phyloP scores from a whole-genome alignment of 2,888 invertebrate genomes.

The Blastobasis adustella region DNA sequence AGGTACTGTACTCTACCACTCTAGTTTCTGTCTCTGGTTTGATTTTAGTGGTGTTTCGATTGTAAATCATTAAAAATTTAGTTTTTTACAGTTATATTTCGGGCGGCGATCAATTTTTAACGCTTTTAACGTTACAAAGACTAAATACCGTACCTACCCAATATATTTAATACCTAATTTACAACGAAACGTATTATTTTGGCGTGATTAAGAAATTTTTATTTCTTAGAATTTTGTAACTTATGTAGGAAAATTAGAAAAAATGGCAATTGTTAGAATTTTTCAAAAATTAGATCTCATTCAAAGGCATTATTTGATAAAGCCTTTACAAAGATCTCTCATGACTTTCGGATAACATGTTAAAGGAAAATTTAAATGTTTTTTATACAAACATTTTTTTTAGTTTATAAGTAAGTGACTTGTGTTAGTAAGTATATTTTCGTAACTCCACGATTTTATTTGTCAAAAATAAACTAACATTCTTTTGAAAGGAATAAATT shows the following conservation, averaged over 20 bases:
- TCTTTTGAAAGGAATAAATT: constrained; percentile 48
- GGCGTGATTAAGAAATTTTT: constrained; percentile 36
- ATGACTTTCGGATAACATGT: constrained; percentile 48
- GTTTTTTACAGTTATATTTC: constrained; percentile 35
- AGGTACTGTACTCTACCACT: too few species aligned
- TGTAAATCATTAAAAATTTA: too few species aligned
- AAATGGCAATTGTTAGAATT: constrained; percentile 44
- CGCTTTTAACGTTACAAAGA: constrained; percentile 31
- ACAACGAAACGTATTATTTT: constrained; percentile 54
- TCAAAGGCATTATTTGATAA: constrained; percentile 38
- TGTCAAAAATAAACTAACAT: constrained; percentile 51
- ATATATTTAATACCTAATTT: constrained; percentile 27
- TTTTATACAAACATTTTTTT: constrained; percentile 36
- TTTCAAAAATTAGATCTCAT: constrained; percentile 65
- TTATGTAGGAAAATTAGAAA: constrained; percentile 38
- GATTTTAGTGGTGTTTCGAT: too few species aligned
- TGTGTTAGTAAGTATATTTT: constrained; percentile 28
- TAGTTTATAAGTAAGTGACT: constrained; percentile 35
- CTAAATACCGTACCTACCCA: constrained; percentile 43
- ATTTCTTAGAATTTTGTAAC: constrained; percentile 6
- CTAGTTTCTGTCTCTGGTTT: too few species aligned
- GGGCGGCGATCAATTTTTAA: constrained; percentile 63
- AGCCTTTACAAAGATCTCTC: constrained; percentile 58
- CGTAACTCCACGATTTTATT: constrained; percentile 31
- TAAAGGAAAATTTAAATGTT: constrained; percentile 29